A percentile compares a stretch with the other conserved stretches of the same genome.
Conservation (phyloP, 2,797 vertebrate genomes). For the Petrocephalus sullivani region DNA sequence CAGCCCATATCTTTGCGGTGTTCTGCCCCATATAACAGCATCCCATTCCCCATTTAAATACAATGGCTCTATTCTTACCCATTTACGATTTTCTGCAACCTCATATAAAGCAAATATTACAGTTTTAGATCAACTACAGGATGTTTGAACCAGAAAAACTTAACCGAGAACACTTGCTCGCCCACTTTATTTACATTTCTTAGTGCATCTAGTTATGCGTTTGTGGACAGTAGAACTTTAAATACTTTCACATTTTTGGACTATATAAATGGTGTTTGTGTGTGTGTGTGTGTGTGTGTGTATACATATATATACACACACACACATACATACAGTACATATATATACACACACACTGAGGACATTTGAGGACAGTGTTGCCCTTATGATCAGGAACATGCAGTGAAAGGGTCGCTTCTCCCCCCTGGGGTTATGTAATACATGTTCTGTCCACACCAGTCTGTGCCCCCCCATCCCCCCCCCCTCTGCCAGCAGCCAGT, state of each 20-base stretch:
- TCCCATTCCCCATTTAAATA: background rate
- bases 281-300: no score
- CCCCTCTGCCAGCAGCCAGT: background rate
- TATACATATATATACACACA: no score
- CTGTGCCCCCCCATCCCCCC: background rate
- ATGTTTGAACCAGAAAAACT: background rate
- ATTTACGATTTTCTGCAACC: background rate
- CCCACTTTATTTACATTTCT: background rate
- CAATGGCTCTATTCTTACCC: background rate
- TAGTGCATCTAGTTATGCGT: no score
- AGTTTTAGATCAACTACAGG: background rate
- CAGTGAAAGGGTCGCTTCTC: background rate
- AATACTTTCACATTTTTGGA: background rate
- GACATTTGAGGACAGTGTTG: background rate
- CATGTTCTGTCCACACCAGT: background rate
- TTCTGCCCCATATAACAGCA: background rate
- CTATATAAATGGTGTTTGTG: background rate
- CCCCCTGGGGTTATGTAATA: slow-evolving; percentile 7
- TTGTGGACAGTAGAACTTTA: background rate
- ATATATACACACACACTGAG: background rate
- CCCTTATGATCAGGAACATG: background rate
- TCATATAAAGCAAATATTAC: background rate
- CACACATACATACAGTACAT: no score
- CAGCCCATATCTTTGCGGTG: background rate
- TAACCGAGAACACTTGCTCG: background rate